Base-by-base conservation (phyloP, 2,113 vertebrate genomes). In the Zosterops japonicus region DNA sequence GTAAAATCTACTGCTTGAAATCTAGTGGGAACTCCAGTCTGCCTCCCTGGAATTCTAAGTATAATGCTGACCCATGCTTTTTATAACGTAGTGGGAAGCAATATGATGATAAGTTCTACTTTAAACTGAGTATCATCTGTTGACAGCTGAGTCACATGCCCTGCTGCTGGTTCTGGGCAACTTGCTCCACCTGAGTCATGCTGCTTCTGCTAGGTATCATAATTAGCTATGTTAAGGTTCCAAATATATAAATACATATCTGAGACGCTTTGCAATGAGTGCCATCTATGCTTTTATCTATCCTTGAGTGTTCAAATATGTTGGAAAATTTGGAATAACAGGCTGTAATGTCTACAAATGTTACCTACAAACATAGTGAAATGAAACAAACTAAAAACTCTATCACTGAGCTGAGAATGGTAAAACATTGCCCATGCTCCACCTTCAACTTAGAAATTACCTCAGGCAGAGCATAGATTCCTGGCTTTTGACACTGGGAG, bases 271-370 rank as follows among this genome's bases (percentile, higher is more conserved):
- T 6, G 1, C 29, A 52, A 18, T 44, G 36, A 71, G n/a, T 52
- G 36, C 12, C 87, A 9, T 75, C 56, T 79, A 76, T 47, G 44
- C 24, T 90, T 78, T 90, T 65, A 46, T 90, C 44, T 71, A 8
- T 71, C 39, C 23, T 59, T 52, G 15, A 27, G 11, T 47, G 44
- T 60, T 76, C 52, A 88, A 92, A 82, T 46, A 75, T 33, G 28
- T 41, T 94, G 64, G 74, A 85, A 93, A 85, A 90, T 68, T 91
- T 93, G 79, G 61, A 85, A 64, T 59, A 67, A 56, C 47, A 75
- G 61, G 39, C 44, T 93, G n/a, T 42, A 79, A 46, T 82, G 42
- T 53, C 61, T 90, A 22, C 44, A 90, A 90, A 84, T 5, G 24
- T 17, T 68, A 74, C 24, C 41, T 56, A 56, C 50, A 24, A 74